Evolutionary conservation across 2,888 invertebrate species (phyloP), one percentile per base, ranked within the genome.

Genomic region (Rosalia funebris): DNA sequence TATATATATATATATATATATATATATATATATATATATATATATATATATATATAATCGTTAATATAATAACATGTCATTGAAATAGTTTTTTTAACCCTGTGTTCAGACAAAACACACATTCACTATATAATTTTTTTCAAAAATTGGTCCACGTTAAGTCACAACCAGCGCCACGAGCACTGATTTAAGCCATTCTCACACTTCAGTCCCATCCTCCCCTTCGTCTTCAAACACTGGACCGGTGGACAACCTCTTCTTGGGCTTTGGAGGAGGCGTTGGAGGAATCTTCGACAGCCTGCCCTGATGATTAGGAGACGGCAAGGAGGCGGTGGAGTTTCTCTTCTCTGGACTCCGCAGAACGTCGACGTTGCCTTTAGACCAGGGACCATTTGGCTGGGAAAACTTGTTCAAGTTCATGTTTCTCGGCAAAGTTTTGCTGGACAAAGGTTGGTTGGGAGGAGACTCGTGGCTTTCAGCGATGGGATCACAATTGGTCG

Each of bases 181-280:
- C 75, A 78, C 79, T 77, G 78, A 77, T 75, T 79, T 78, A 75
- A 81, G 79, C 79, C 77, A 79, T 72, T 82, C 83, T 86, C 89
- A 92, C 84, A 93, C 93, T 85, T 93, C 93, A 72, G 93, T 93
- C 68, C 93, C 93, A 71, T 93, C 93, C 77, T 93, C 93, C 19
- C 92, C 92, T 82, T 93, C 93, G 78, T 93, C 93, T 78, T 93
- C 93, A 76, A 92, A 93, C 65, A 93, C 82, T 61, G 92, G 92
- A 71, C 91, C 91, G 2, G 89, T 84, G 50, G 85, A 85, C 11
- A 87, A 85, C 70, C 90, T 88, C 84, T 92, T 92, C 82, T 91
- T 92, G 50, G 92, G 92, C 72, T 92, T 92, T 19, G 92, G 92
- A 9, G 93, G 93, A 44, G 92, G 92, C 45, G 92, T 92, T 73